Conservation (phyloP, 2,797 vertebrate genomes). For the Hippopotamyrus pictus region DNA sequence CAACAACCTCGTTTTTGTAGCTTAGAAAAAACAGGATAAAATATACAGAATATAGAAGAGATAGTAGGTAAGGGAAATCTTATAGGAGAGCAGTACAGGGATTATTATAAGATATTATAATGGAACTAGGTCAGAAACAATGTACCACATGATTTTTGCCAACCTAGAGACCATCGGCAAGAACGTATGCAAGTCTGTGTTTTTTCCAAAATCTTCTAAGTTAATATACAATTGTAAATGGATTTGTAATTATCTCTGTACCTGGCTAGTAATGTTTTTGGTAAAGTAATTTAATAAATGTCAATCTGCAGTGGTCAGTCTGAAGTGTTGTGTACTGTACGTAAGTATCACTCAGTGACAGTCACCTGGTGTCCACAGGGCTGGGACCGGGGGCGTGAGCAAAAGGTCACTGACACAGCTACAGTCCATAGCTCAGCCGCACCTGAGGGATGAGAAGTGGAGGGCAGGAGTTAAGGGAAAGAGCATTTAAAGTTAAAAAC, state of each 20-base stretch:
- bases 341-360: background rate
- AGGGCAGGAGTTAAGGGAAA: background rate
- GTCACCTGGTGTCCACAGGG: conserved; percentile 88
- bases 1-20: background rate
- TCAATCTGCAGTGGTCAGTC: background rate
- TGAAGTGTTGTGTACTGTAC: background rate
- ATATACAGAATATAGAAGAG: background rate
- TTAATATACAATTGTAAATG: background rate
- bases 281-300: background rate
- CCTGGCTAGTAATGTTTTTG: background rate
- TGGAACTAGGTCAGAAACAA: background rate
- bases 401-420: conserved; percentile 89
- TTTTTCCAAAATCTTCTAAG: background rate
- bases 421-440: conserved; percentile 80
- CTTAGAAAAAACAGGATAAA: background rate
- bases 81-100: background rate
- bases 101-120: background rate
- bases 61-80: background rate
- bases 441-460: conserved; percentile 43
- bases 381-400: conserved; percentile 78
- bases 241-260: background rate
- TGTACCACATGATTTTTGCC: background rate
- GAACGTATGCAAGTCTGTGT: background rate
- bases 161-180: background rate
- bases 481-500: background rate